These are phyloP conservation scores for Neuroscelio doddi DNA, from an alignment of 2,888 invertebrate genomes.

Conservation along the genomic window DNA sequence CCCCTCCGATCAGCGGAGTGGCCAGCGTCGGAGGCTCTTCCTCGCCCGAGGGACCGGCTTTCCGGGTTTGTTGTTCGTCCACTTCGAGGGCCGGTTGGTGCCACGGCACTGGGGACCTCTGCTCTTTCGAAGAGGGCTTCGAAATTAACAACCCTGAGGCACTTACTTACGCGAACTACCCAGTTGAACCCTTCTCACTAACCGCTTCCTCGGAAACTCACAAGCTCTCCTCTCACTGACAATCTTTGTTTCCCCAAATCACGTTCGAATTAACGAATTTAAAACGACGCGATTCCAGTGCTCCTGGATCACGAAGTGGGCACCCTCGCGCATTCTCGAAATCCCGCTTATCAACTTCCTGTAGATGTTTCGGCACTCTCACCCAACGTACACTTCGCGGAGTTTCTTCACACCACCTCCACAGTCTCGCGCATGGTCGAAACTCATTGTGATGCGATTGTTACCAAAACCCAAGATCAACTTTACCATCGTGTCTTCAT, in stretches of 20 bases:
- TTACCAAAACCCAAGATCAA: no score
- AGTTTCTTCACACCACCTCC: conserved; percentile 10
- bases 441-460: conserved; percentile 2
- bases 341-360: neutral
- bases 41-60: conserved; percentile 68
- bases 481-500: no score
- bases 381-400: conserved; percentile 3
- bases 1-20: conserved; percentile 68
- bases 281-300: neutral
- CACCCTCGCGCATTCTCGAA: neutral
- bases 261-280: neutral
- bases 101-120: conserved; percentile 49
- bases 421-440: conserved; percentile 3
- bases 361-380: neutral
- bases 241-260: neutral
- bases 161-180: conserved; percentile 15
- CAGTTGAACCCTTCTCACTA: conserved; percentile 9
- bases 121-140: conserved; percentile 49
- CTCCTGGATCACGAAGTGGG: neutral
- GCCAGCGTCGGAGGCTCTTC: conserved; percentile 69
- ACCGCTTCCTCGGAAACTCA: neutral
- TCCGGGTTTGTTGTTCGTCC: conserved; percentile 64
- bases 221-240: neutral
- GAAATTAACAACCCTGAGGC: conserved; percentile 51
- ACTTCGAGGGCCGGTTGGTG: conserved; percentile 50